Evolutionary conservation across 2,797 vertebrate species (phyloP).

Genomic region (Phrynocephalus vlangalii): DNA sequence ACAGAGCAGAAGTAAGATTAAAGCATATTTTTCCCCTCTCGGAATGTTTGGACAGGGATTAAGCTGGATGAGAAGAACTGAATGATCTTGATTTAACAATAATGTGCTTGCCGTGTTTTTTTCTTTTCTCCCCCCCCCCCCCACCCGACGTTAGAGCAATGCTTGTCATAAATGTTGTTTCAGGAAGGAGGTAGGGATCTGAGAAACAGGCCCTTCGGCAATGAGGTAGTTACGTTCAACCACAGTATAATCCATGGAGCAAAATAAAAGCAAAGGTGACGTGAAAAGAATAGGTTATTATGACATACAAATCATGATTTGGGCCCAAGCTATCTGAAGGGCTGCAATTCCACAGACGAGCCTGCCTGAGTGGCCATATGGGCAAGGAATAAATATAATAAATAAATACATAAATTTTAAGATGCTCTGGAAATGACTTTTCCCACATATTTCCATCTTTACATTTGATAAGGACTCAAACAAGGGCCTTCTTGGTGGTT

Average conservation of each 20-base stretch:
- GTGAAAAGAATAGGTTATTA: background rate
- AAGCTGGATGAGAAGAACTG: constrained; percentile 67
- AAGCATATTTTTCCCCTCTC: constrained; percentile 69
- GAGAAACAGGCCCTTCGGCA: constrained; percentile 13
- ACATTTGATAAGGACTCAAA: no score
- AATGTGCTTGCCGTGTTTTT: constrained; percentile 58
- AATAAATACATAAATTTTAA: no score
- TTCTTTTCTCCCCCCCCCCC: background rate
- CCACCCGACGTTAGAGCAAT: constrained; percentile 34
- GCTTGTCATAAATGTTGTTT: constrained; percentile 48
- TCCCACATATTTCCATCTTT: no score
- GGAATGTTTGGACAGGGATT: constrained; percentile 70
- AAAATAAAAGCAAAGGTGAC: background rate
- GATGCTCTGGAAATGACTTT: no score
- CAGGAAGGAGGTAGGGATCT: constrained; percentile 25
- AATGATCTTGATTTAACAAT: constrained; percentile 70
- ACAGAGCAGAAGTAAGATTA: constrained; percentile 68
- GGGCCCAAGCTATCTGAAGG: no score
- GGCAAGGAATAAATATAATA: no score
- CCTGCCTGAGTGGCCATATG: no score
- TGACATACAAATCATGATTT: no score
- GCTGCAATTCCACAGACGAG: no score
- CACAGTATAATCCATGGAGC: background rate
- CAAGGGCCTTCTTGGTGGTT: no score
- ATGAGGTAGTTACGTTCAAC: constrained; percentile 5